Base-by-base conservation (phyloP, 1,140 invertebrate genomes). In the Drosophila sp. region DNA sequence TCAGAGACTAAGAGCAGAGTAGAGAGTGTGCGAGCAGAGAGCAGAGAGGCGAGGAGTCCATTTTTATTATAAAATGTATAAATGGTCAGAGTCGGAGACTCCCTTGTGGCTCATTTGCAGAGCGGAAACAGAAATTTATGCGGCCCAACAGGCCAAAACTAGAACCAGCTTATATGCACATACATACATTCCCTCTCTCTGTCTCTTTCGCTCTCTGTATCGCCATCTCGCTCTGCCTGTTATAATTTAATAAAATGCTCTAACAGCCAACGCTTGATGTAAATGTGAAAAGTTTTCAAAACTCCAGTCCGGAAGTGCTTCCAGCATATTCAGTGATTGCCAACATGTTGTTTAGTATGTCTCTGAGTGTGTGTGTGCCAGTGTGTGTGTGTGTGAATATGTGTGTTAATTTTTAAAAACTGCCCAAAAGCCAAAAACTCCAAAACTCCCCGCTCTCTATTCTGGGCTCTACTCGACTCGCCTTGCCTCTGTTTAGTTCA, bases 231-330 rank as follows among this genome's bases (percentile, higher is more conserved):
- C 17, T 50, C 29, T 27, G n/a, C n/a, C 62, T 71, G 77, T 84
- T 74, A 89, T 89, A 89, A 89, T 89, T 89, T 89, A 89, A 89
- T 89, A 90, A 89, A 90, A 90, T 66, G 85, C 74, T 87, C 79
- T 80, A 83, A 83, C 72, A 86, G 83, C 83, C 78, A 76, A 81
- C 84, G 74, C 80, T 89, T 87, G 80, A 89, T 89, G 85, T 89
- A 90, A 84, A 89, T 89, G 84, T 77, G 78, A 89, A 89, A 89
- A 89, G 77, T 89, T 89, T 89, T 87, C 84, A 87, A 87, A 87
- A 89, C 80, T 89, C 65, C 63, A 69, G 76, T 60, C 76, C 83
- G 83, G 84, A 87, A 87, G 76, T 87, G 84, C 84, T 89, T 72
- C 38, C 66, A 87, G 83, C 79, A 57, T 56, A 65, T 47, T 66